These are phyloP conservation scores for Archips crataeganus DNA, from an alignment of 2,888 invertebrate species.

Conservation along the genomic window DNA sequence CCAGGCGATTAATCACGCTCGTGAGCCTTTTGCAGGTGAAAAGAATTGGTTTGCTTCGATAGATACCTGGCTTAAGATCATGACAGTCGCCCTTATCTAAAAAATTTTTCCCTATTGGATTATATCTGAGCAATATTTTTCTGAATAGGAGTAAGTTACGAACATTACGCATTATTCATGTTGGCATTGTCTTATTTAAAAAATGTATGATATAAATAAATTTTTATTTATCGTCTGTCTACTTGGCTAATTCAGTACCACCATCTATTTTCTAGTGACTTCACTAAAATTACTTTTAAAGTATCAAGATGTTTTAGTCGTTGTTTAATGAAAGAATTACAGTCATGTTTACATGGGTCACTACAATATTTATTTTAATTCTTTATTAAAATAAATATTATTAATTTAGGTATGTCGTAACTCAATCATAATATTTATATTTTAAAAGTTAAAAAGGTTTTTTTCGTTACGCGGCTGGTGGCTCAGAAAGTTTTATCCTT, in stretches of 20 bases:
- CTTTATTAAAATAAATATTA: not conserved
- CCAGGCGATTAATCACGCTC: slow-evolving; percentile 58
- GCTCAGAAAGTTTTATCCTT: too few species aligned
- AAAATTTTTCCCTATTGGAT: not conserved
- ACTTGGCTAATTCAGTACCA: not conserved
- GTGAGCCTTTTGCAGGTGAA: slow-evolving; percentile 51
- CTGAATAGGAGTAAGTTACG: not conserved
- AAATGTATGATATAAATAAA: not conserved
- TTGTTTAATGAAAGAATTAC: not conserved
- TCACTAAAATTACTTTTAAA: slow-evolving; percentile 15
- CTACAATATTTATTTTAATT: too few species aligned
- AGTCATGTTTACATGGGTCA: not conserved
- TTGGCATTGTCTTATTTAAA: not conserved
- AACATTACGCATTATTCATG: not conserved
- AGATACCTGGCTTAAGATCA: not conserved
- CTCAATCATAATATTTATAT: too few species aligned
- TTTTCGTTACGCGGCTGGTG: too few species aligned
- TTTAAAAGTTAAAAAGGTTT: too few species aligned
- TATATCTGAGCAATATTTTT: not conserved
- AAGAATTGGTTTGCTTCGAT: slow-evolving; percentile 45
- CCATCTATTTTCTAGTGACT: not conserved
- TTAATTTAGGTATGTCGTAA: not conserved
- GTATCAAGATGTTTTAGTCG: slow-evolving; percentile 24
- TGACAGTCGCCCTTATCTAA: not conserved
- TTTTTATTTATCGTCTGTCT: too few species aligned